Percentiles rank a stretch among this genome's conserved stretches.
phyloP scores from a whole-genome alignment of 35 echinoderm and acorn worm species.

The Acanthaster planci region DNA sequence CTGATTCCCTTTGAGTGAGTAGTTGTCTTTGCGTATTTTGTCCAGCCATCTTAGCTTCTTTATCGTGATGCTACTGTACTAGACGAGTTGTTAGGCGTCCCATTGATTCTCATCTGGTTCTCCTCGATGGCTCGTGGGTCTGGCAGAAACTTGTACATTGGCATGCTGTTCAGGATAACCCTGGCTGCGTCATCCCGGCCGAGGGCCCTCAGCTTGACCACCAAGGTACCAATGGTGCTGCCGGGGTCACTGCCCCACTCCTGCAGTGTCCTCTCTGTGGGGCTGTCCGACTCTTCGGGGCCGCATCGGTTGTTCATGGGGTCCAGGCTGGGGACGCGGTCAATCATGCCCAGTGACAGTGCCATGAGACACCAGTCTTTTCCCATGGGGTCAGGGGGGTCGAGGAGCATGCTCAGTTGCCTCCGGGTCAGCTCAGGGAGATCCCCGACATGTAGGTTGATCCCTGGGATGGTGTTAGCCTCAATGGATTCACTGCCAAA shows the following conservation, averaged over 20 bases:
- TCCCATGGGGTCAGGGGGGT: conserved; percentile 96
- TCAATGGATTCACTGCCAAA: conserved; percentile 77
- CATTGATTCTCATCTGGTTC: conserved; percentile 31
- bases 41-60: neutral
- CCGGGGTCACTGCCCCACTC: conserved; percentile 69
- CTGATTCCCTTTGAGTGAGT: too few relatives aligned
- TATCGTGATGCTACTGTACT: conserved; percentile 90
- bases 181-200: conserved; percentile 79
- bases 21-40: too few relatives aligned
- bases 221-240: conserved; percentile 74
- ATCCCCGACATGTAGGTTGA: conserved; percentile 77
- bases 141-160: conserved; percentile 93
- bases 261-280: conserved; percentile 77
- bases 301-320: conserved; percentile 52
- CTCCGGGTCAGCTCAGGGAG: conserved; percentile 76
- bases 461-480: conserved; percentile 68
- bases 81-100: conserved; percentile 75
- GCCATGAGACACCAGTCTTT: conserved; percentile 99
- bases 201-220: conserved; percentile 77
- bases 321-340: conserved; percentile 82
- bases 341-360: conserved; percentile 73
- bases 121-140: conserved; percentile 80
- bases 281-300: conserved; percentile 88
- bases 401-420: conserved; percentile 93
- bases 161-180: conserved; percentile 75